Conservation (phyloP, 2,113 vertebrate species). For the Chloroceryle aenea region DNA sequence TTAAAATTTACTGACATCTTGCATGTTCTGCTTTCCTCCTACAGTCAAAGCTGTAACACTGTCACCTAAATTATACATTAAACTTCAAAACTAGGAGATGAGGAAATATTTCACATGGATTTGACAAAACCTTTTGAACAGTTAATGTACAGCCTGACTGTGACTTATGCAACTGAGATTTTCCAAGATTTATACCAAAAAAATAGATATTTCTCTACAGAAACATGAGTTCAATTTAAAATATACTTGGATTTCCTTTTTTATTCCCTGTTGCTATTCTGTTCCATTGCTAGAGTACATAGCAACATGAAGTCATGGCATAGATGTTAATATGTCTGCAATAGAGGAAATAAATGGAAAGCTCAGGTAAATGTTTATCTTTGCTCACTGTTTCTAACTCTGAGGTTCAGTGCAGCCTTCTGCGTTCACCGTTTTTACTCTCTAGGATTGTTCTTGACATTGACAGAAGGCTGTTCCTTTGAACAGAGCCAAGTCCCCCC, state of each 20-base stretch:
- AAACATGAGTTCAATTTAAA: not conserved
- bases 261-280: not conserved
- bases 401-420: not conserved
- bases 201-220: not conserved
- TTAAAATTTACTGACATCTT: not conserved
- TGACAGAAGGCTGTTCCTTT: slow-evolving; percentile 44
- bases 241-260: not conserved
- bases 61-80: not conserved
- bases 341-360: not conserved
- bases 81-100: not conserved
- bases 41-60: not conserved
- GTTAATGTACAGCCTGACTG: not conserved
- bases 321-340: not conserved
- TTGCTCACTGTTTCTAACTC: not conserved
- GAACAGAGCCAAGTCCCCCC: slow-evolving; percentile 5
- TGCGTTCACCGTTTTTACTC: slow-evolving; percentile 24
- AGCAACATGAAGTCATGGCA: slow-evolving; percentile 8
- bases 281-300: not conserved
- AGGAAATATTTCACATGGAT: not conserved
- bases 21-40: not conserved
- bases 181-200: slow-evolving; percentile 17
- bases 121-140: not conserved
- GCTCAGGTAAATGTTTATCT: slow-evolving; percentile 24
- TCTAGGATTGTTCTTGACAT: slow-evolving; percentile 31
- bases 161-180: not conserved